Evolutionary conservation across 2,797 vertebrate genomes (phyloP), one percentile per base, ranked within the genome.

Genomic region (Gephyroberyx darwinii): DNA sequence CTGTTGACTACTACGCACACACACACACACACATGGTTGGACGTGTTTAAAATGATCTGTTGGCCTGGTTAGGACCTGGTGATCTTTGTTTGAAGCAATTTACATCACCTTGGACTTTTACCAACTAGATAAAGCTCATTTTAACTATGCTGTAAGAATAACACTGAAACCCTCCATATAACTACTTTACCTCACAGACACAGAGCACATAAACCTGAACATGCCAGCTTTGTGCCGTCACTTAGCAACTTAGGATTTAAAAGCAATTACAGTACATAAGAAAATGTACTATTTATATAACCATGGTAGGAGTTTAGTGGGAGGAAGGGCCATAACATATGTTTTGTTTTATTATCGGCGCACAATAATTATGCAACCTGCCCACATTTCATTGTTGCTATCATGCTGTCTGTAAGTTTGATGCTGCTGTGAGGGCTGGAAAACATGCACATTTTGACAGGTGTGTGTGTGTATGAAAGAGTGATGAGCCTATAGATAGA

Each of bases 271-370:
- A 73, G 70, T 64, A 56, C 35, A 67, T 0, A 8, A 66, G 64
- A 74, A 74, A 60, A 64, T 17, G 45, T 66, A 71, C 84, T 89
- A 87, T 91, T 81, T 81, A 72, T 84, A 82, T 0, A 8, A 50
- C 13, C 33, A 7, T 13, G 22, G 87, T 90, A 74, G 88, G 89
- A 81, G 81, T 79, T 63, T 54, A 51, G 84, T 77, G 77, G 86
- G 89, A 2, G 54, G 55, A 77, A 71, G 7, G 47, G 71, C 72
- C 68, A 72, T 80, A 88, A 83, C 79, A 87, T 88, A 51, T 83
- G 84, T 86, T 87, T 87, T 72, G 64, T 43, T 87, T 87, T 75
- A 89, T 86, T 82, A 77, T 62, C 10, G 35, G 72, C 70, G 67
- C 65, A 50, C 59, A 41, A 62, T 68, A 85, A 88, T 88, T 90